Base-by-base conservation (phyloP, 2,113 vertebrate species). In the Rhinolophus sinicus region DNA sequence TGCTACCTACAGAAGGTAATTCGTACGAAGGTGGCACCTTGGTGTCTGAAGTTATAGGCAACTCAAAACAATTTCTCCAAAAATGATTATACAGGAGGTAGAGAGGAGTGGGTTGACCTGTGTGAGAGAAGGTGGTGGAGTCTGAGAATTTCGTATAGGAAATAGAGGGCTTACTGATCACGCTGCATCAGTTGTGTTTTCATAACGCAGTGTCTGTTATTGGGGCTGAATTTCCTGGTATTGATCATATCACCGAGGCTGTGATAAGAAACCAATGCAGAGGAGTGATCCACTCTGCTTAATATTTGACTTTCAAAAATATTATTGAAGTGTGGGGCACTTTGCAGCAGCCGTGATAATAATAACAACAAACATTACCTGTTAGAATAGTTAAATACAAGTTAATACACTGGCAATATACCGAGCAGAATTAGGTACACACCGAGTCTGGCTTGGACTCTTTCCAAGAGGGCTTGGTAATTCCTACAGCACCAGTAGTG, bases 371-470 rank as follows among this genome's bases (percentile, higher is more conserved):
- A 97, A 69, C 54, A 90, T 58, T 44, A 84, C 64, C 82, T 72
- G 65, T 58, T 90, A n/a, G 73, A 47, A 88, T 72, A 90, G 88
- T 95, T 94, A 88, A 95, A 73, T 94, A 80, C 81, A 94, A 94
- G 62, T 96, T 95, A 93, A 93, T 92, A 82, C 33, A 81, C 40
- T 96, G 94, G 93, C 91, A 96, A 72, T 40, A 58, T 47, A 97
- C 86, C 95, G 97, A 95, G 44, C 35, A 86, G 81, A 94, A 91
- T 78, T 69, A 77, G 69, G 77, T 93, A 77, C 58, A 92, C 50
- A 83, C 0, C 0, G 58, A 94, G 72, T 78, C 62, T 95, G 72
- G n/a, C 56, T 47, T 98, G 94, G 91, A 96, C 35, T 21, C 54
- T 35, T 94, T 95, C 97, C 94, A 97, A 94, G n/a, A 47, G 44